Conservation (phyloP, 1,140 invertebrate genomes). For the Lordiphosa stackelbergi region DNA sequence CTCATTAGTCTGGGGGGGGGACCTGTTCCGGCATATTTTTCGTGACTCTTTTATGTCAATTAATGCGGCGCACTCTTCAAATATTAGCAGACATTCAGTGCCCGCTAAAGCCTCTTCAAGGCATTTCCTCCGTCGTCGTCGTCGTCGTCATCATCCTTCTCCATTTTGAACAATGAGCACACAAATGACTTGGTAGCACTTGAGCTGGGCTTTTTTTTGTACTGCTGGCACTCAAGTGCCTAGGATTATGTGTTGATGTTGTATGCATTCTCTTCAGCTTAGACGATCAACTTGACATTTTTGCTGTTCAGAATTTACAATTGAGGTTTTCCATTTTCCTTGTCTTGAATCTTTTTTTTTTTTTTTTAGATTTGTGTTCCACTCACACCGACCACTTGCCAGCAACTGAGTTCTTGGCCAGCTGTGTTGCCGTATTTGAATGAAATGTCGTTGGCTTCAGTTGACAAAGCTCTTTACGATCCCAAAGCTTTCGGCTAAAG, state of each 20-base stretch:
- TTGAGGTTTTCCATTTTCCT: constrained; percentile 2
- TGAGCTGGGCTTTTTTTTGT: constrained; percentile 56
- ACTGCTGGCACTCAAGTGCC: constrained; percentile 44
- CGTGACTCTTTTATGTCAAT: constrained; percentile 65
- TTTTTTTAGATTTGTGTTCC: constrained; percentile 30
- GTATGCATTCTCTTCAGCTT: constrained; percentile 52
- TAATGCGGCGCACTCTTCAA: constrained; percentile 71
- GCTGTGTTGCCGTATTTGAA: constrained; percentile 71
- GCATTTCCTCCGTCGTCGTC: constrained; percentile 25
- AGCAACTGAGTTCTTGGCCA: constrained; percentile 62
- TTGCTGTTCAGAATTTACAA: constrained; percentile 3
- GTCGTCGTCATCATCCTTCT: constrained; percentile 15
- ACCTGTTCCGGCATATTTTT: constrained; percentile 6
- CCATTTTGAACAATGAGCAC: constrained; percentile 56
- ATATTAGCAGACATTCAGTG: constrained; percentile 73
- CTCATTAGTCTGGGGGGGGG: neutral
- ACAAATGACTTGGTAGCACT: constrained; percentile 69
- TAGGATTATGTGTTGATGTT: constrained; percentile 67
- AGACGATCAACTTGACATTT: constrained; percentile 5
- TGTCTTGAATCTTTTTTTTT: neutral
- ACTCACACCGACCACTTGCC: constrained; percentile 69
- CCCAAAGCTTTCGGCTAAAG: constrained; percentile 27
- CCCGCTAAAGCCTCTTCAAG: constrained; percentile 31
- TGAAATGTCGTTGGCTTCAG: constrained; percentile 29
- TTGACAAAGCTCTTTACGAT: constrained; percentile 31